phyloP scores from a whole-genome alignment of 1,140 invertebrate species.

The Scylla paramamosain region DNA sequence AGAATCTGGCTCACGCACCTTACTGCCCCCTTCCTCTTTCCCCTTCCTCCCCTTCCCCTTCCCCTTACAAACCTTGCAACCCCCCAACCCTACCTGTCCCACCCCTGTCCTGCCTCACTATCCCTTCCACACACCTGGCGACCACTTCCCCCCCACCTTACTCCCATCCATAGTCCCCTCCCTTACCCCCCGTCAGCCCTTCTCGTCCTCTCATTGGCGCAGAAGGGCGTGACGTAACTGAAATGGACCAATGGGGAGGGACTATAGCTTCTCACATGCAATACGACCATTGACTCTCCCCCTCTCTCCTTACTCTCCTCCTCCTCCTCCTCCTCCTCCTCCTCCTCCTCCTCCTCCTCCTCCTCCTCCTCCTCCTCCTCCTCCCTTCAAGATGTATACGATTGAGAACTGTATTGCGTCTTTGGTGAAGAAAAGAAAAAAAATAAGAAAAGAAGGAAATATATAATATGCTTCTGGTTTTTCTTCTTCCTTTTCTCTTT shows the following conservation, averaged over 20 bases:
- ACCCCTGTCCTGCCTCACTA: background rate
- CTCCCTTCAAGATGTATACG: too few species aligned
- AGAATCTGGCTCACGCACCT: constrained; percentile 21
- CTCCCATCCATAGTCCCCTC: background rate
- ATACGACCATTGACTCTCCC: background rate
- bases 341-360: too few species aligned
- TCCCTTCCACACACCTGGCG: background rate
- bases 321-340: too few species aligned
- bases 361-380: too few species aligned
- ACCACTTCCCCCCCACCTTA: background rate
- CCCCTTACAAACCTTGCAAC: background rate
- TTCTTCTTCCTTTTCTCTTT: background rate
- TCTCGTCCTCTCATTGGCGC: background rate
- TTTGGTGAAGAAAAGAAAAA: too few species aligned
- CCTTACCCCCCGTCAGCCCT: background rate
- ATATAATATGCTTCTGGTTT: background rate
- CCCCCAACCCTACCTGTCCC: background rate
- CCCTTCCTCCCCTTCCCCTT: background rate
- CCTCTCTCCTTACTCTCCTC: background rate
- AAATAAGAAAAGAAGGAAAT: too few species aligned
- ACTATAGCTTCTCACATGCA: background rate
- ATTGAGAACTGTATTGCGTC: too few species aligned
- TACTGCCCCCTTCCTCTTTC: background rate
- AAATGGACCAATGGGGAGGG: background rate
- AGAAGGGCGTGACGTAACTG: background rate